Evolutionary conservation across 1,140 invertebrate genomes (phyloP), one percentile per base, ranked within the genome.

Genomic region (Drosophila insularis): DNA sequence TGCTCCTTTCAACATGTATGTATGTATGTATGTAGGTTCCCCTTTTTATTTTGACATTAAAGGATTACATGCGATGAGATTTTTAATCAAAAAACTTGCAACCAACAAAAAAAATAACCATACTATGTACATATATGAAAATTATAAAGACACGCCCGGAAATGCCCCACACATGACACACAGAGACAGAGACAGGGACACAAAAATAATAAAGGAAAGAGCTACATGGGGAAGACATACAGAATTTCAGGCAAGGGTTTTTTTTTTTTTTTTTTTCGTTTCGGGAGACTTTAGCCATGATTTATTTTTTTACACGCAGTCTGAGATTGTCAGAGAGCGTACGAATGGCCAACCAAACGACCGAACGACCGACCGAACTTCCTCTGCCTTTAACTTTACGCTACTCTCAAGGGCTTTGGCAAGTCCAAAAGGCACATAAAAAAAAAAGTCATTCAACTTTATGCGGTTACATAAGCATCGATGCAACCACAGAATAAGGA

Each of bases 391-490:
- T 46, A 8, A 17, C 32, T 35, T 11, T 11, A 17, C 14, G 14
- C 43, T 46, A 46, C 43, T 50, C 43, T 50, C 72, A 74, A 74
- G 72, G 72, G 72, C 71, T 68, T 31, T 53, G 50, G 58, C 10
- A 50, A 50, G 43, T 50, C 17, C 11, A 21, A 50, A 50, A 50
- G 43, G 43, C 14, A 46, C 10, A 35, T 10, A 11, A 50, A 21
- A 50, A 64, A 64, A 71, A 70, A 46, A 72, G 81, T 85, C 81
- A 86, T 85, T 85, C 81, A 85, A 86, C 81, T 80, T 66, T 21
- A 50, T 50, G 43, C 39, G 46, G 50, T 85, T 81, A 75, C 78
- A 81, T 81, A 86, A 86, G 78, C 78, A 74, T 86, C 55, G 71
- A 75, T 65, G 75, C 68, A 60, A 73, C 60, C 23, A 50, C 64